phyloP scores from a whole-genome alignment of 1,140 invertebrate species.

The Drosophila athabasca region DNA sequence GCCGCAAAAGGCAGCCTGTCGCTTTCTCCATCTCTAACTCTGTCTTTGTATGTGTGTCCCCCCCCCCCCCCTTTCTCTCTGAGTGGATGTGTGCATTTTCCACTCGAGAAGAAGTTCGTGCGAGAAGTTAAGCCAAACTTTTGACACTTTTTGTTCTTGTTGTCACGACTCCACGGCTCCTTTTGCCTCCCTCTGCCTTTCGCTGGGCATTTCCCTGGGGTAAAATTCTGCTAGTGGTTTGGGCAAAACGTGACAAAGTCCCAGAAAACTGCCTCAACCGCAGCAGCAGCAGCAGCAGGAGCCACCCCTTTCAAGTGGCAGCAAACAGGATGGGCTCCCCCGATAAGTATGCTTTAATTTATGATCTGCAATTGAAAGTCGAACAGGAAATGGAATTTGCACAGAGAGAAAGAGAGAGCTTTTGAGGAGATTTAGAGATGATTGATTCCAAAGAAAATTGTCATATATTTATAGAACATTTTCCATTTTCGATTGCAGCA shows the following conservation, averaged over 20 bases:
- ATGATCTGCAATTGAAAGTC: constrained; percentile 8
- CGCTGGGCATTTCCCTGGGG: constrained; percentile 10
- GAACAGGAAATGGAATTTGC: neutral
- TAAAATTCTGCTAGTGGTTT: constrained; percentile 27
- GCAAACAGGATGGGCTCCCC: constrained; percentile 9
- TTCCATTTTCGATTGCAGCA: too few species aligned
- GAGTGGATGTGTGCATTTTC: constrained; percentile 20
- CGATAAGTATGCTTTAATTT: constrained; percentile 60
- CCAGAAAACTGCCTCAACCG: constrained; percentile 42
- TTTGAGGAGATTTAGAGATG: too few species aligned
- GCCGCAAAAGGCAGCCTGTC: constrained; percentile 36
- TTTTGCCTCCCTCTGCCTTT: neutral
- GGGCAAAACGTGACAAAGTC: constrained; percentile 52
- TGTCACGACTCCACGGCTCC: constrained; percentile 11
- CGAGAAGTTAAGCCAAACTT: constrained; percentile 72
- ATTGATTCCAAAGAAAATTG: neutral
- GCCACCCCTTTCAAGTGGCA: constrained; percentile 8
- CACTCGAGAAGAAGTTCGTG: constrained; percentile 53
- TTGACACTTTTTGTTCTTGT: constrained; percentile 59
- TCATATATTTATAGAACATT: too few species aligned
- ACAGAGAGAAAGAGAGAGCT: neutral
- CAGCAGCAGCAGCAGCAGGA: constrained; percentile 5
- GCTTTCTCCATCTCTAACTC: too few species aligned
- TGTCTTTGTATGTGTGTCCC: too few species aligned
- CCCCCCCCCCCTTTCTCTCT: constrained; percentile 12